Evolutionary conservation across 2,888 invertebrate species (phyloP), one percentile per base, ranked within the genome.

Genomic region (Caenorhabditis zanzibari): DNA sequence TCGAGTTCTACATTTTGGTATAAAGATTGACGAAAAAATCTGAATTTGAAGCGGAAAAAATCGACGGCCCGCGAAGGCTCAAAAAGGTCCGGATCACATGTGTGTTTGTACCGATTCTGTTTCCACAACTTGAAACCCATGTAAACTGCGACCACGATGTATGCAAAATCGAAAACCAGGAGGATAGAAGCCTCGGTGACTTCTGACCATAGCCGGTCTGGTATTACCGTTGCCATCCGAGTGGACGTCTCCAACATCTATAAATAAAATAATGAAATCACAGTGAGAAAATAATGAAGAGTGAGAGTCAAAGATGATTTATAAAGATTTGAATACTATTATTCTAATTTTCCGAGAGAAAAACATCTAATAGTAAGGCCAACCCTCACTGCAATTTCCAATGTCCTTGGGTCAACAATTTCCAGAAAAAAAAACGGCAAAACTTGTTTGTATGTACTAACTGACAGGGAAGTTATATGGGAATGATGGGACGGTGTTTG

Each of bases 371-470:
- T n/a, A n/a, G n/a, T n/a, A n/a, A n/a, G n/a, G 19, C 14, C 52
- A 52, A 49, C 49, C 49, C 44, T 75, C 66, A 75, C 75, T 66
- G 66, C 47, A 59, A 52, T 68, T 76, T 52, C 44, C 52, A 12
- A n/a, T n/a, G 63, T 44, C 44, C 63, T 24, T 52, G 47, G 64
- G 64, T 75, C 75, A 75, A 66, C 66, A 58, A 66, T 66, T 75
- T 58, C 47, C 47, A 47, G 28, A 56, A 56, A 35, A 64, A 52
- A 64, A 44, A 56, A 64, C 64, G 32, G 47, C 47, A 66, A 76
- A 76, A 76, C 68, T 68, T 76, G 76, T 76, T 76, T 68, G 68
- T 56, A 68, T 68, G 66, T 26, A 66, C 66, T 75, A 35, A 54
- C 54, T 35, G 49, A 71, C 69, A 52, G 56, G 71, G 32, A 47